Evolutionary conservation across 2,797 vertebrate species (phyloP).

Genomic region (Diplodus puntazzo): DNA sequence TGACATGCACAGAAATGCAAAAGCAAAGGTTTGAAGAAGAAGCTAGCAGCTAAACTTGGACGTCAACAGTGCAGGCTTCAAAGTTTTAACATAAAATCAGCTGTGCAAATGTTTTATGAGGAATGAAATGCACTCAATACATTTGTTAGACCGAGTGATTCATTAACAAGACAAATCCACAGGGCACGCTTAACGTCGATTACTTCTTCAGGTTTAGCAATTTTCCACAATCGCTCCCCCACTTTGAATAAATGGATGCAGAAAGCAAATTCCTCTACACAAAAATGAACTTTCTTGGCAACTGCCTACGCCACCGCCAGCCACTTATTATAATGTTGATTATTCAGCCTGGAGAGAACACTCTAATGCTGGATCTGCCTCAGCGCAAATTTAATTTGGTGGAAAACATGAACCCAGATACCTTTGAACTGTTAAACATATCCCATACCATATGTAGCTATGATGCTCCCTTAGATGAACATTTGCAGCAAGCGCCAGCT

Average conservation of each 20-base stretch:
- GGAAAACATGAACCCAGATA: conserved; percentile 32
- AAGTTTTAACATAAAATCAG: no score
- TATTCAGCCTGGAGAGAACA: conserved; percentile 25
- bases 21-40: neutral
- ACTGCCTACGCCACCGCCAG: neutral
- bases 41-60: no score
- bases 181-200: neutral
- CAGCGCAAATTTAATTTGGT: conserved; percentile 32
- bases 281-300: neutral
- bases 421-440: conserved; percentile 32
- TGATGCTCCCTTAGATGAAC: conserved; percentile 24
- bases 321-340: conserved; percentile 34
- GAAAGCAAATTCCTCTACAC: neutral
- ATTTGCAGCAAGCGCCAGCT: conserved; percentile 49
- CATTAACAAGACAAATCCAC: neutral
- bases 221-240: neutral
- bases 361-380: conserved; percentile 12
- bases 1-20: no score
- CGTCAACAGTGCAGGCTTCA: no score
- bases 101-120: neutral
- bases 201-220: neutral
- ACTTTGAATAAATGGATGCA: neutral
- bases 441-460: conserved; percentile 27
- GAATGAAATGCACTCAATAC: neutral
- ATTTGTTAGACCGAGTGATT: neutral